Conservation (phyloP, 2,888 invertebrate genomes). For the Tupiocoris notatus region DNA sequence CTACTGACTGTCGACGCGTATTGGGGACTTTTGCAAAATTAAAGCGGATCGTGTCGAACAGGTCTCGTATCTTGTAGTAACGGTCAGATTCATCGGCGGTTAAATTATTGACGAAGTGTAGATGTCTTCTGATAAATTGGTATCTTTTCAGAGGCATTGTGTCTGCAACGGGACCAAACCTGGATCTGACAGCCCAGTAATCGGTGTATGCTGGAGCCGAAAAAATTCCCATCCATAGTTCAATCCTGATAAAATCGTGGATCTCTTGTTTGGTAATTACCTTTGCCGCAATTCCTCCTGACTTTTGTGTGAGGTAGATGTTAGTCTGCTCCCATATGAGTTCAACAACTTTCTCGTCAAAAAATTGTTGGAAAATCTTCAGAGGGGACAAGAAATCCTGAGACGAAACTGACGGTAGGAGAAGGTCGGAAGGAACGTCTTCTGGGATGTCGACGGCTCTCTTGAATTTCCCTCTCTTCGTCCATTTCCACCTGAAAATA, state of each 20-base stretch:
- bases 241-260: background rate
- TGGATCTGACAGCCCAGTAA: background rate
- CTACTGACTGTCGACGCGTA: background rate
- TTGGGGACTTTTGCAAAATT: background rate
- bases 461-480: background rate
- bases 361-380: slow-evolving; percentile 1
- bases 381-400: background rate
- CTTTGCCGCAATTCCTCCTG: background rate
- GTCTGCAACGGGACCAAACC: background rate
- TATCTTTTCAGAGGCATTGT: background rate
- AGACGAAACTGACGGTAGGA: background rate
- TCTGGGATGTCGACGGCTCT: background rate
- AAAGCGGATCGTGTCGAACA: background rate
- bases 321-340: slow-evolving; percentile 8
- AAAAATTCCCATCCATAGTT: background rate
- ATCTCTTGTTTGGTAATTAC: background rate
- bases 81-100: background rate
- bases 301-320: background rate
- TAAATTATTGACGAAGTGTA: background rate
- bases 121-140: background rate
- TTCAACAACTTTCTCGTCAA: background rate
- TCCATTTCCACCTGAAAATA: slow-evolving; percentile 8
- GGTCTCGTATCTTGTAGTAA: background rate
- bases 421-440: background rate
- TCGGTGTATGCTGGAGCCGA: background rate